Base-by-base conservation (phyloP, 1,140 invertebrate species). In the Nymphalis io region DNA sequence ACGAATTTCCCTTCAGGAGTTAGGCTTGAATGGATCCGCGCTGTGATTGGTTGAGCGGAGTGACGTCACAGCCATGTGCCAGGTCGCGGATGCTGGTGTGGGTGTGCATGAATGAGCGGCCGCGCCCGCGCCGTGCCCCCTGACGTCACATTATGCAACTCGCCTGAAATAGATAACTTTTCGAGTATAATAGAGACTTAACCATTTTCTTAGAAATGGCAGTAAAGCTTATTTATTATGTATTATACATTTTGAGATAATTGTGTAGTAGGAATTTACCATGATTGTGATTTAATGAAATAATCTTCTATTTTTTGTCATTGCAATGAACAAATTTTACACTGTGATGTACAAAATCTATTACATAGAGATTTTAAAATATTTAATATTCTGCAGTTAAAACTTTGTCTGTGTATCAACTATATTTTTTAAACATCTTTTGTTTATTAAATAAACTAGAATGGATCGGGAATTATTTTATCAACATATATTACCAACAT, bases 81-180 rank as follows among this genome's bases (percentile, higher is more conserved):
- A 74, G 68, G 73, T 69, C 60, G 44, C 73, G 80, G 72, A 64
- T 67, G 68, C 18, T 60, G 57, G 61, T 73, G 70, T 77, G 78
- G 57, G 76, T 68, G 80, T 77, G 76, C 75, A 89, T 91, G 87
- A 89, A 89, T 89, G 87, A 86, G 81, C 75, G 76, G 81, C 85
- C 88, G 86, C 84, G 82, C 88, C 88, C 84, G 88, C 85, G 85
- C 75, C 87, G 82, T 79, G 87, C 88, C 88, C 77, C 74, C 81
- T 88, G 87, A 90, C 88, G 89, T 89, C 89, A 91, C 73, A 83
- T 87, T 87, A 89, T 90, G 86, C 83, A 89, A 88, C 76, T 70
- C 63, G 69, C 73, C 80, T 76, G 70, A 81, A 85, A 81, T 82
- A 82, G 76, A 82, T 86, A 87, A 82, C 78, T 84, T 82, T 81